Evolutionary conservation across 2,888 invertebrate genomes (phyloP).

Genomic region (Abrostola triplasia): DNA sequence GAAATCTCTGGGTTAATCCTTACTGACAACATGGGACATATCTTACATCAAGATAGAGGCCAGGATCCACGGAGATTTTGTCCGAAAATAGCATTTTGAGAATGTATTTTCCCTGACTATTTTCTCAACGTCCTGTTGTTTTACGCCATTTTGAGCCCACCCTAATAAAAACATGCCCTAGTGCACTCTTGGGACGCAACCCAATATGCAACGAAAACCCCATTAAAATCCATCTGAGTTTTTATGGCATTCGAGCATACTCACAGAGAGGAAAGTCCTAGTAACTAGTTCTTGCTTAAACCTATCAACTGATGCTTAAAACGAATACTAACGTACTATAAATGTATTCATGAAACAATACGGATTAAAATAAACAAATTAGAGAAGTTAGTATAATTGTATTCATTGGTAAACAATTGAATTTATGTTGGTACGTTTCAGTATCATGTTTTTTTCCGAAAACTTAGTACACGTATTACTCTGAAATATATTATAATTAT

Average conservation of each 20-base stretch:
- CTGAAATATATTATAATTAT: too few relatives aligned
- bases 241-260: conserved; percentile 9
- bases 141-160: conserved; percentile 21
- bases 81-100: conserved; percentile 16
- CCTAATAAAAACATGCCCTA: conserved; percentile 35
- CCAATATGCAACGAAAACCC: conserved; percentile 36
- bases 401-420: too few relatives aligned
- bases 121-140: conserved; percentile 21
- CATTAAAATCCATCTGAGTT: conserved; percentile 20
- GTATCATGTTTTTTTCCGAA: too few relatives aligned
- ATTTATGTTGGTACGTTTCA: too few relatives aligned
- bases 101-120: conserved; percentile 22
- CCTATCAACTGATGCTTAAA: too few relatives aligned
- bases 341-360: too few relatives aligned
- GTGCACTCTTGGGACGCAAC: conserved; percentile 26
- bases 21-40: conserved; percentile 32
- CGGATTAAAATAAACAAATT: too few relatives aligned
- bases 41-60: conserved; percentile 45
- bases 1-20: conserved; percentile 48
- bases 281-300: neutral
- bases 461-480: too few relatives aligned
- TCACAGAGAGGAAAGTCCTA: neutral
- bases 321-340: too few relatives aligned
- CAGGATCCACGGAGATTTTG: conserved; percentile 28
- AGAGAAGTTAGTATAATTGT: too few relatives aligned